Base-by-base conservation (phyloP, 2,888 invertebrate species). In the Oscheius onirici region DNA sequence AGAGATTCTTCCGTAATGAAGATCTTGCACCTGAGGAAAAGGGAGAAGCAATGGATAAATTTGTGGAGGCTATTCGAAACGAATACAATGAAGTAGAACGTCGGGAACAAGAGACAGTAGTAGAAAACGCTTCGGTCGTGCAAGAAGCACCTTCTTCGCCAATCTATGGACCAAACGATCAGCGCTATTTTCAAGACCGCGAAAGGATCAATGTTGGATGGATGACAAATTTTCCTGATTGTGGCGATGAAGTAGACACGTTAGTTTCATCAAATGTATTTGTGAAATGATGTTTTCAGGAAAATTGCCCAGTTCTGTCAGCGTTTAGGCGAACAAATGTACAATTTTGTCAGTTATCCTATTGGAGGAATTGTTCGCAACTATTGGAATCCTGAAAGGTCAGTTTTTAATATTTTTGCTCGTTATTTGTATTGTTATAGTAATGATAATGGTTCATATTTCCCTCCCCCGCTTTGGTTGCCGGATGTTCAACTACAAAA, bases 261-360 rank as follows among this genome's bases (percentile, higher is more conserved):
- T 71, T 20, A 20, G 67, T 52, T n/a, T 63, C n/a, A 10, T 10
- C 20, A 15, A 40, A 8, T 26, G 15, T 34, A 24, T 44, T 8
- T 40, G 13, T 43, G 11, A 44, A 41, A 26, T 55, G 6, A 20
- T 6, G 22, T 24, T 52, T 70, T 54, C 46, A 69, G 65, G 28
- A 58, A 68, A 58, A 69, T 72, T 15, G 75, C 75, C 20, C 49
- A 66, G 13, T 77, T 72, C 61, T 66, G 75, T 54, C 74, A 76
- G 58, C 41, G 58, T 10, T 54, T 76, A 24, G 78, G 78, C 17
- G 54, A 55, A 15, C 69, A 72, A 63, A 24, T 69, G 24, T 84
- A 78, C 73, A 82, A 78, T 41, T 85, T 83, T 58, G 71, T 84
- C n/a, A 72, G 69, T 58, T 83, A 78, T 26, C 84, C 85, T 3